A percentile compares a stretch with the other conserved stretches of the same genome.
Conservation (phyloP, 2,113 vertebrate species). For the Girardinichthys multiradiatus region DNA sequence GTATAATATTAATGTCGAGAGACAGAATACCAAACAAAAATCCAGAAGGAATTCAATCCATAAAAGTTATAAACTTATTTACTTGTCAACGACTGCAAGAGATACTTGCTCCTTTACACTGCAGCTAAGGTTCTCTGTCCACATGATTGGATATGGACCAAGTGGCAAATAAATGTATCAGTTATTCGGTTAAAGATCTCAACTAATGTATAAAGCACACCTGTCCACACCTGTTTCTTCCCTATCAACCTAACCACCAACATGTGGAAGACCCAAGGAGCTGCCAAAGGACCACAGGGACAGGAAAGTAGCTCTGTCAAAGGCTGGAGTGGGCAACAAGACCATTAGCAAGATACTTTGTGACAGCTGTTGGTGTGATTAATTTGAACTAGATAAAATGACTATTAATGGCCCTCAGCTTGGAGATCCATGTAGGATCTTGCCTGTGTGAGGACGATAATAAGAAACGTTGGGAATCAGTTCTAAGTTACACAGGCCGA, state of each 20-base stretch:
- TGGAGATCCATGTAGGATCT: background rate
- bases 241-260: background rate
- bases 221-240: background rate
- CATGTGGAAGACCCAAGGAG: background rate
- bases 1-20: background rate
- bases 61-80: too few relatives aligned
- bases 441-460: background rate
- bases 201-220: background rate
- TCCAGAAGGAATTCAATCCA: too few relatives aligned
- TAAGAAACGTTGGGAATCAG: background rate
- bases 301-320: background rate
- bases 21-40: background rate
- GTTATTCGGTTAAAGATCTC: too few relatives aligned
- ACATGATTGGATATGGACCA: too few relatives aligned
- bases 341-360: background rate
- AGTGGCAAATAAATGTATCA: too few relatives aligned
- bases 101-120: too few relatives aligned
- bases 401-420: background rate
- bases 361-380: background rate
- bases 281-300: background rate
- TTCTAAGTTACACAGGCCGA: too few relatives aligned
- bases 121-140: too few relatives aligned
- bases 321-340: background rate
- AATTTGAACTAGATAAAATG: background rate
- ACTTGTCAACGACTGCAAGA: too few relatives aligned